phyloP scores from a whole-genome alignment of 2,888 invertebrate genomes.

The Tolmerus cingulatus region DNA sequence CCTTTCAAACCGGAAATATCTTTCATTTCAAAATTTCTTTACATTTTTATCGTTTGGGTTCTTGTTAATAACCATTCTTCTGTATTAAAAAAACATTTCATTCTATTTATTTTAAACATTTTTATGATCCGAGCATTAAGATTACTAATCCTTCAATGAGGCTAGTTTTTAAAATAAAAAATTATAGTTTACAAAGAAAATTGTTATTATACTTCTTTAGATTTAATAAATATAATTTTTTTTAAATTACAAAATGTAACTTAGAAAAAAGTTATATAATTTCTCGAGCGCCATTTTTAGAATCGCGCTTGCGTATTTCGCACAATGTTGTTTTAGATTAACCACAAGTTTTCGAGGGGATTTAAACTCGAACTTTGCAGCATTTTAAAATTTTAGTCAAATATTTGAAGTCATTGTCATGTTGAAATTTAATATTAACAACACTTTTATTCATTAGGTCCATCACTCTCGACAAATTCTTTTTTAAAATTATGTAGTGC shows the following conservation, averaged over 20 bases:
- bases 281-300: too few species aligned
- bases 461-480: background rate
- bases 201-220: too few species aligned
- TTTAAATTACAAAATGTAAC: too few species aligned
- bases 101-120: background rate
- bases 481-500: background rate
- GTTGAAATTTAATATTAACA: background rate
- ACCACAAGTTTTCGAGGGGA: background rate
- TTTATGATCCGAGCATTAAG: background rate
- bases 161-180: too few species aligned
- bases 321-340: background rate
- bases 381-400: too few species aligned
- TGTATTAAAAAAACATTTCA: background rate
- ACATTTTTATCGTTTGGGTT: background rate
- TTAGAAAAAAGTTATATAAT: too few species aligned
- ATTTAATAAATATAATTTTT: too few species aligned
- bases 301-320: background rate
- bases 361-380: background rate
- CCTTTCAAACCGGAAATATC: background rate
- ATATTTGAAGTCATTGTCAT: background rate
- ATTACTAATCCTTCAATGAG: too few species aligned
- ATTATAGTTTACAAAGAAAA: too few species aligned
- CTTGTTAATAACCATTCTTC: background rate
- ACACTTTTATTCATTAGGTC: background rate
- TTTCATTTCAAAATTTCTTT: background rate